Evolutionary conservation across 2,113 vertebrate species (phyloP).

Genomic region (Pterocles orientalis): DNA sequence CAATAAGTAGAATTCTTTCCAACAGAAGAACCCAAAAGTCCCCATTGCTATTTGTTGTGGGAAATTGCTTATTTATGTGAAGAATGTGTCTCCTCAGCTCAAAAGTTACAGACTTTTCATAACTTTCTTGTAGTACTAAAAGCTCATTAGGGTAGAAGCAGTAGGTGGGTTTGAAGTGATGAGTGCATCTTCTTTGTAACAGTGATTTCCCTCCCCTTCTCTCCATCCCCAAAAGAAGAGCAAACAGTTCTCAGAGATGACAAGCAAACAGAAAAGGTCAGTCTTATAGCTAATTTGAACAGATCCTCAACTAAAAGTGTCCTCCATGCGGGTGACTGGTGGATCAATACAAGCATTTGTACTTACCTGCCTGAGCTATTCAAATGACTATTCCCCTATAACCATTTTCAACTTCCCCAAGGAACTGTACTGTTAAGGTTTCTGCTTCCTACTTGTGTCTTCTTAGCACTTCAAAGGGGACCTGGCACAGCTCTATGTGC

Average conservation of each 20-base stretch:
- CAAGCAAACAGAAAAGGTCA: not conserved
- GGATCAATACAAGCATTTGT: not conserved
- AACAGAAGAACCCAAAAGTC: not conserved
- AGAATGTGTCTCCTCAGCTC: conserved; percentile 6
- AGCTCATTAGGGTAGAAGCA: not conserved
- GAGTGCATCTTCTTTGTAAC: not conserved
- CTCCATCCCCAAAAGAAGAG: not conserved
- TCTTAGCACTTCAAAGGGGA: not conserved
- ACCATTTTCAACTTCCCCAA: not conserved
- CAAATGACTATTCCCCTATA: accelerated
- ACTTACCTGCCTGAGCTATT: not conserved
- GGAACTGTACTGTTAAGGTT: not conserved
- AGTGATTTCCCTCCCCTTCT: not conserved
- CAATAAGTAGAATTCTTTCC: conserved; percentile 30
- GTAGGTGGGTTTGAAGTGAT: not conserved
- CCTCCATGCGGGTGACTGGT: not conserved
- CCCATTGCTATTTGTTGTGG: not conserved
- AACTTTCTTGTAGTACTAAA: not conserved
- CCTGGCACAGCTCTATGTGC: not conserved
- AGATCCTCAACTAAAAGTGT: not conserved
- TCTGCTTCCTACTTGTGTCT: not conserved
- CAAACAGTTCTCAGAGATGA: not conserved
- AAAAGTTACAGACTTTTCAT: not conserved
- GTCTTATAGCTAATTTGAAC: not conserved
- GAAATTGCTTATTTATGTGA: not conserved